Base-by-base conservation (phyloP, 2,797 vertebrate species). In the Valencia hispanica region DNA sequence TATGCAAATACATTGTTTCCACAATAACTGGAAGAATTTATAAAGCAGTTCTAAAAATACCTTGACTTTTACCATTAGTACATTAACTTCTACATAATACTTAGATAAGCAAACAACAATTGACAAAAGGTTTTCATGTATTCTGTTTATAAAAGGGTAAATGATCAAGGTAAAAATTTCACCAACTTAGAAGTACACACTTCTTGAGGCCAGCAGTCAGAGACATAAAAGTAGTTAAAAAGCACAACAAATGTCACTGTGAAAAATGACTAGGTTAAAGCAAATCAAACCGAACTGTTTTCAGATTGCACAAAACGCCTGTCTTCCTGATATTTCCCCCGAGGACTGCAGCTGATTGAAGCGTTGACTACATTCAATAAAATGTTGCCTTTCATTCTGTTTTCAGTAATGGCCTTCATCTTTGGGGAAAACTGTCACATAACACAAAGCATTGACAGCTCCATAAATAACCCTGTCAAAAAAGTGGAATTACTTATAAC, bases 321-420 rank as follows among this genome's bases (percentile, higher is more conserved):
- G 32, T 80, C 70, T 74, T 25, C 53, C 41, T 75, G 50, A 79
- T 30, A 50, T 76, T 55, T 74, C 71, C 73, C 63, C 48, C 0
- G 76, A 80, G 74, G 71, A 68, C n/a, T 50, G 32, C 1, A 22
- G 47, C n/a, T 82, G 43, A 79, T 50, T 80, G 70, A 53, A 80
- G 47, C 63, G 57, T 61, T 65, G 51, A 51, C 65, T 75, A 45
- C 50, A 57, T 79, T 84, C 71, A 80, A 73, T 68, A 72, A 70
- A 74, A 73, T 36, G 48, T 50, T 72, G 61, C 18, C 53, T 36
- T 79, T 55, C 45, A 68, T 57, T 81, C 69, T 72, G 50, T 75
- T 73, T 68, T 63, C 68, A 74, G 61, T 48, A 65, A 70, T 61
- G 18, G 11, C 65, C 48, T 53, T 70, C 32, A 34, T 87, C 51